Base-by-base conservation (phyloP, 2,888 invertebrate species). In the Adelognathus sp. region DNA sequence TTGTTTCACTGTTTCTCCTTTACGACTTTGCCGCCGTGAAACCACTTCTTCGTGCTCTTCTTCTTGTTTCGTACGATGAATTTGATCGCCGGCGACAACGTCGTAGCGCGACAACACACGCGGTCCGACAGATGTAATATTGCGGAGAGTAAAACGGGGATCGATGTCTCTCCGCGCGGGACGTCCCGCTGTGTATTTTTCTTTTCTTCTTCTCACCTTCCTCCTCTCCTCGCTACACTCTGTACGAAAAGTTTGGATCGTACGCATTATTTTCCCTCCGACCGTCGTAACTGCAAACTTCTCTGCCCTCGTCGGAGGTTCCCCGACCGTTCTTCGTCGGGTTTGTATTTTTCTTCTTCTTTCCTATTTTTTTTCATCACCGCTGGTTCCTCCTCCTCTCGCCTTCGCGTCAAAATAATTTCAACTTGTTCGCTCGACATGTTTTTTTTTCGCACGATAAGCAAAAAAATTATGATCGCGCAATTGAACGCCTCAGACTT, bases 41-140 rank as follows among this genome's bases (percentile, higher is more conserved):
- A 9, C 11, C 24, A 24, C 11, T 39, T 14, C 39, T 39, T 39
- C 39, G 1, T 11, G 14, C 7, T 50, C 7, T 67, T 54, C 54
- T 54, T 54, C 27, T 67, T 67, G 36, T 66, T 66, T 52, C 24
- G 24, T n/a, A n/a, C n/a, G 18, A 27, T 52, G 7, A 27, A 36
- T 36, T 24, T 39, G 16, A 36, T 54, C 54, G 54, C 14, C 39
- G 29, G 33, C 46, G 70, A 50, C 60, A 39, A n/a, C n/a, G n/a
- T n/a, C 60, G 60, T 70, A 61, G 70, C 70, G 50, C 70, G 58
- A n/a, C 33, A 36, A 50, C 36, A 70, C 70, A 70, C 46, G n/a
- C 58, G 46, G 33, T 33, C 33, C 54, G 18, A 33, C 63, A 61
- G 71, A 72, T 54, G 71, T 63, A 52, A 72, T 54, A 52, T 72